A percentile compares a stretch with the other conserved stretches of the same genome.
Evolutionary conservation across 2,888 invertebrate species (phyloP).

Genomic region (Leptogaster cylindrica): DNA sequence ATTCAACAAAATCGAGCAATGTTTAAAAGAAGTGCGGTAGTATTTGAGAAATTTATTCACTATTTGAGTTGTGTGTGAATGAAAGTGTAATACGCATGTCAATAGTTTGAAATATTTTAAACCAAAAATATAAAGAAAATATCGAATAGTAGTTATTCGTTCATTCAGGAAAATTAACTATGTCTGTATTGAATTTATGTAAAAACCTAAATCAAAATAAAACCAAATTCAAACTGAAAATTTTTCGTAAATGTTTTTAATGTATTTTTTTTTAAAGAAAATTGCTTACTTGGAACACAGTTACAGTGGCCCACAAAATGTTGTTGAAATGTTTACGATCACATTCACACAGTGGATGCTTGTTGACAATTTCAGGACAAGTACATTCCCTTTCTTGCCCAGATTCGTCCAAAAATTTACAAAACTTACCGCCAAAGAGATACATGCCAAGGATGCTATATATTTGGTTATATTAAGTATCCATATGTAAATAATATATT

Average conservation of each 20-base stretch:
- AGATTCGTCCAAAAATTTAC: conserved; percentile 90
- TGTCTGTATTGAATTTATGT: conserved; percentile 23
- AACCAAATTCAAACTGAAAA: conserved; percentile 21
- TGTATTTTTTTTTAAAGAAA: conserved; percentile 44
- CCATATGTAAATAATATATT: conserved; percentile 49
- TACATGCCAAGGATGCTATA: conserved; percentile 98
- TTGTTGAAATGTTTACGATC: conserved; percentile 99
- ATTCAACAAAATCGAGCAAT: conserved; percentile 18
- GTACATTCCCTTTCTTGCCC: conserved; percentile 86
- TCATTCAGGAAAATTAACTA: too few species aligned
- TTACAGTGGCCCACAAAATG: conserved; percentile 96
- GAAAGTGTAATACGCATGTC: conserved; percentile 14
- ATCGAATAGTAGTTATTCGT: too few species aligned
- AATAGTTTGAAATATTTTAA: conserved; percentile 1
- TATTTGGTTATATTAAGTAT: conserved; percentile 52
- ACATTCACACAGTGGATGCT: conserved; percentile 90
- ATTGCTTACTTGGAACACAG: conserved; percentile 92
- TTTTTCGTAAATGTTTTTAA: conserved; percentile 32
- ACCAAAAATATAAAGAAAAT: background rate
- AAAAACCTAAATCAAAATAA: conserved; percentile 43
- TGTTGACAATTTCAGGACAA: conserved; percentile 89
- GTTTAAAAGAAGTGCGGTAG: conserved; percentile 19
- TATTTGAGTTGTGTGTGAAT: too few species aligned
- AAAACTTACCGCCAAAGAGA: conserved; percentile 99
- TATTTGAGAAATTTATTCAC: conserved; percentile 11